These are phyloP conservation scores for Tenthredo notha DNA, from an alignment of 2,888 invertebrate genomes.

Conservation along the genomic window DNA sequence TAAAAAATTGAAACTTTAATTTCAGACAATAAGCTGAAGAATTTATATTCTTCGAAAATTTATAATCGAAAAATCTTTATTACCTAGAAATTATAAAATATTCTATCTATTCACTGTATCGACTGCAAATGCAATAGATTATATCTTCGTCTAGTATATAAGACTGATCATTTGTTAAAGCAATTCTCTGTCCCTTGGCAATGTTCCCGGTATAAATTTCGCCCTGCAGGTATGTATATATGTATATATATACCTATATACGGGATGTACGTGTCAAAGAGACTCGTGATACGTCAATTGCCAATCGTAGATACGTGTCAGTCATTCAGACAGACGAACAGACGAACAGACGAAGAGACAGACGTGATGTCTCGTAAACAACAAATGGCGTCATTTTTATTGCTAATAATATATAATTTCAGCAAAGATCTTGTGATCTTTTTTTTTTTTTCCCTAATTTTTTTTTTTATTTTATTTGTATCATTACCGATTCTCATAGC, in stretches of 20 bases:
- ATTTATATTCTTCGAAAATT: too few species aligned
- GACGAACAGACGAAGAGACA: conserved; percentile 32
- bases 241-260: neutral
- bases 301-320: conserved; percentile 39
- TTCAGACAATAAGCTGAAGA: too few species aligned
- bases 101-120: neutral
- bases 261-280: conserved; percentile 44
- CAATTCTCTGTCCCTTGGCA: conserved; percentile 22
- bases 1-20: too few species aligned
- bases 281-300: conserved; percentile 48
- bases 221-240: neutral
- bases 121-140: neutral
- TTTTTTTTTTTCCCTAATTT: too few species aligned
- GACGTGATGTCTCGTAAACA: neutral
- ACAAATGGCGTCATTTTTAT: neutral
- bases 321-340: conserved; percentile 46
- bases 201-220: conserved; percentile 37
- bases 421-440: neutral
- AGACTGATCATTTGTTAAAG: neutral
- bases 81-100: neutral
- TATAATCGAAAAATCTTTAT: neutral
- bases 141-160: neutral
- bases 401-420: neutral
- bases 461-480: too few species aligned
- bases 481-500: too few species aligned